These are phyloP conservation scores for Cyanocitta stelleri DNA, from an alignment of 2,113 vertebrate species.

Conservation along the genomic window DNA sequence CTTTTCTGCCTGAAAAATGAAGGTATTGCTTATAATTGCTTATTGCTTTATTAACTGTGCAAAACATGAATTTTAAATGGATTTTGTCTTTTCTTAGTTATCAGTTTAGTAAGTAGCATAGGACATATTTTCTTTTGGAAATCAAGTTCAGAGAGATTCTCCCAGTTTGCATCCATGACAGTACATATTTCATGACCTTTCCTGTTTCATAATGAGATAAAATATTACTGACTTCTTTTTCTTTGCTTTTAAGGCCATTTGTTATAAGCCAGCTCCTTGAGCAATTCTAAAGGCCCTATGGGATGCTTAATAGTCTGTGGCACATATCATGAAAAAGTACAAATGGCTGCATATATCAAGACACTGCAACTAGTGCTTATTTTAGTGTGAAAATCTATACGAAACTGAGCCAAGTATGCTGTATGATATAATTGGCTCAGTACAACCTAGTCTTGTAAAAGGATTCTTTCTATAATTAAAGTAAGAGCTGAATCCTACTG, in stretches of 20 bases:
- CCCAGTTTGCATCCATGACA: not conserved
- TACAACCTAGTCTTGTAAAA: slow-evolving; percentile 2
- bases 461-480: not conserved
- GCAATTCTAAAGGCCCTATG: not conserved
- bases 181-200: not conserved
- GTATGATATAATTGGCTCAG: not conserved
- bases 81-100: not conserved
- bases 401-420: slow-evolving; percentile 7
- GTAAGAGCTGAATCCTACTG: not conserved
- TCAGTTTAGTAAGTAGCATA: not conserved
- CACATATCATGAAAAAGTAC: not conserved
- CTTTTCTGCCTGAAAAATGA: not conserved
- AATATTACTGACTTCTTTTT: not conserved
- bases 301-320: not conserved
- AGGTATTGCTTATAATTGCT: not conserved
- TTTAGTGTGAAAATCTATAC: not conserved
- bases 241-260: not conserved
- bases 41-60: not conserved
- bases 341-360: not conserved
- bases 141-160: not conserved
- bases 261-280: not conserved
- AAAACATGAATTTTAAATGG: not conserved
- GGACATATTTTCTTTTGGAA: not conserved
- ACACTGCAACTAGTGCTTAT: not conserved
- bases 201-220: not conserved